Conservation (phyloP, 2,113 vertebrate species). For the Psephotus haematonotus region DNA sequence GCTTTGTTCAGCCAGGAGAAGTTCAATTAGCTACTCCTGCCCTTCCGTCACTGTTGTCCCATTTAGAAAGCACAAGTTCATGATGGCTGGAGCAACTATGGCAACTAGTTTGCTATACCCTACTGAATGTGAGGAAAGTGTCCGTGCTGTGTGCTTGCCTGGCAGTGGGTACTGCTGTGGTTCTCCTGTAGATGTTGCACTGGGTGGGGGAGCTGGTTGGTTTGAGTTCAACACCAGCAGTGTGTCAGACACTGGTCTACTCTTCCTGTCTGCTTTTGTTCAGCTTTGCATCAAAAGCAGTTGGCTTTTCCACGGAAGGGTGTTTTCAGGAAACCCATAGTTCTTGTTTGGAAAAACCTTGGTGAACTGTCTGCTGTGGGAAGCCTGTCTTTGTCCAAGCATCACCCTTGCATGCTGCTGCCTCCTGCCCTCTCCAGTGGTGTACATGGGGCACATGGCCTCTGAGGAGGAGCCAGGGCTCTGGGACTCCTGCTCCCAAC, state of each 20-base stretch:
- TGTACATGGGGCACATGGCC: accelerated
- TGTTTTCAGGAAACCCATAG: neutral
- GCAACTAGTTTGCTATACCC: neutral
- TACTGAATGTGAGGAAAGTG: neutral
- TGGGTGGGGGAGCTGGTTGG: neutral
- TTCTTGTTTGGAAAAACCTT: neutral
- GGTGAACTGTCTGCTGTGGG: neutral
- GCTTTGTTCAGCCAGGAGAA: neutral
- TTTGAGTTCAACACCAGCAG: neutral
- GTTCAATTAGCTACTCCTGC: neutral
- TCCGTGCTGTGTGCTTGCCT: neutral
- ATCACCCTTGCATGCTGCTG: accelerated
- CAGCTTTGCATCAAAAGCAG: neutral
- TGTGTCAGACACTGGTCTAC: neutral
- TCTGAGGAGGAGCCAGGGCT: neutral
- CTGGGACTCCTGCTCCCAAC: neutral
- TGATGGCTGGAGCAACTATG: neutral
- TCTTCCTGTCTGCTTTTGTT: neutral
- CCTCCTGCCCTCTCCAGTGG: neutral
- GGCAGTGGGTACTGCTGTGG: neutral
- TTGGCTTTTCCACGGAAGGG: neutral
- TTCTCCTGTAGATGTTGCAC: neutral
- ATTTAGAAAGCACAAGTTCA: neutral
- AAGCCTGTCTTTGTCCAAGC: neutral
- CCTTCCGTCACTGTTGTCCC: neutral